A percentile compares a stretch with the other conserved stretches of the same genome.
These are phyloP conservation scores for Hippocampus mohnikei DNA, from an alignment of 2,113 vertebrate species.

Conservation along the genomic window DNA sequence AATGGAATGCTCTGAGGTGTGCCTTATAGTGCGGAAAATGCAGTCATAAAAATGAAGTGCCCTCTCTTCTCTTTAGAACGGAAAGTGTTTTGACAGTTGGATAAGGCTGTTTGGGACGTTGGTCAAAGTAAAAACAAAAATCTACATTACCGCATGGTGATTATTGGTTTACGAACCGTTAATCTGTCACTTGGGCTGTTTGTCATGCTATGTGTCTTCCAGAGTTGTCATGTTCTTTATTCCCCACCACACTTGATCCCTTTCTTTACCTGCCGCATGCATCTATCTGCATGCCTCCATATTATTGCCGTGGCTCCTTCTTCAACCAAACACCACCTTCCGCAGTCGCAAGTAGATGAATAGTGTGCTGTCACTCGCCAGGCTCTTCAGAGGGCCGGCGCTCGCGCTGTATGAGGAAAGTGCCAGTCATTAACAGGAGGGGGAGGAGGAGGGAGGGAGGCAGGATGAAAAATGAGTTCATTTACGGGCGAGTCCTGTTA, in stretches of 20 bases:
- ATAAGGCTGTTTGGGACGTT: too few relatives aligned
- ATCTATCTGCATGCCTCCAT: conserved; percentile 50
- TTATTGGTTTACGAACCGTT: too few relatives aligned
- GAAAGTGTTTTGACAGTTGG: too few relatives aligned
- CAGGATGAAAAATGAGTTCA: conserved; percentile 84
- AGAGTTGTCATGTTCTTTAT: too few relatives aligned
- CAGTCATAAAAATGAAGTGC: not conserved
- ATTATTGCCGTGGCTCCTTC: conserved; percentile 27
- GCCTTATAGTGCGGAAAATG: too few relatives aligned
- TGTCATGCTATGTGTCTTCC: too few relatives aligned
- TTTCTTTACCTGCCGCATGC: conserved; percentile 30
- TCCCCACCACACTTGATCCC: not conserved
- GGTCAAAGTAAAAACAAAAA: too few relatives aligned
- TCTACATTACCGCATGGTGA: too few relatives aligned
- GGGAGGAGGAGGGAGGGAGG: conserved; percentile 58
- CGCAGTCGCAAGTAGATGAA: conserved; percentile 73
- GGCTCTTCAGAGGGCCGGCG: conserved; percentile 73
- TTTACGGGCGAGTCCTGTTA: conserved; percentile 79
- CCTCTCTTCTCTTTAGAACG: too few relatives aligned
- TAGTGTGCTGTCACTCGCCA: conserved; percentile 73
- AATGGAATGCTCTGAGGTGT: too few relatives aligned
- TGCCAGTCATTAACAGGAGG: conserved; percentile 77
- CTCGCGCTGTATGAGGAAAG: conserved; percentile 73
- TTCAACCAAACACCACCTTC: conserved; percentile 21
- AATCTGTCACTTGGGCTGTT: too few relatives aligned